phyloP scores from a whole-genome alignment of 2,888 invertebrate species.

The Oithona nana region DNA sequence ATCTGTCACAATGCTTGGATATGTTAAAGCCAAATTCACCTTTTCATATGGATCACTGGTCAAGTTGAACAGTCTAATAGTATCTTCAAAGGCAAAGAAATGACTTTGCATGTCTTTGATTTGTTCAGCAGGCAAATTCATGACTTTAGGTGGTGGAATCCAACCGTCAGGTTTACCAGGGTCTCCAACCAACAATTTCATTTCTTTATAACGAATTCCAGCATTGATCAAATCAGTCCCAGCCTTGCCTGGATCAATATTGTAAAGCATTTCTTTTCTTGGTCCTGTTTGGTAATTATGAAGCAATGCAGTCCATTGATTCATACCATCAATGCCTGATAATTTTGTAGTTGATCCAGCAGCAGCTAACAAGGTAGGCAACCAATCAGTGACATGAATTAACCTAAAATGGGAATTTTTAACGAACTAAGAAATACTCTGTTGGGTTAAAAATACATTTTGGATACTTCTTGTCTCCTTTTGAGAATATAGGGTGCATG shows the following conservation, averaged over 20 bases:
- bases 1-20: neutral
- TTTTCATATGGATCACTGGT: neutral
- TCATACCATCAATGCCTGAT: neutral
- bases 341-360: neutral
- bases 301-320: neutral
- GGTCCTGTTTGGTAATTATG: neutral
- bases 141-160: neutral
- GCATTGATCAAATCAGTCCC: neutral
- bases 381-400: neutral
- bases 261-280: neutral
- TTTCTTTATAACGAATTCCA: neutral
- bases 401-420: neutral
- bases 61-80: neutral
- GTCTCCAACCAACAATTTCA: neutral
- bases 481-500: constrained; percentile 42
- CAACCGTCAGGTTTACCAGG: neutral
- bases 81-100: neutral
- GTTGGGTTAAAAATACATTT: neutral
- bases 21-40: neutral
- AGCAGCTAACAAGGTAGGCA: neutral
- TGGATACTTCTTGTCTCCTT: neutral
- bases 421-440: neutral
- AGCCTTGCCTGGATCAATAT: neutral
- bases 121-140: neutral
- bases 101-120: neutral